A percentile compares a stretch with the other conserved stretches of the same genome.
phyloP scores from a whole-genome alignment of 2,797 vertebrate genomes.

The Pangasius larnaudii region DNA sequence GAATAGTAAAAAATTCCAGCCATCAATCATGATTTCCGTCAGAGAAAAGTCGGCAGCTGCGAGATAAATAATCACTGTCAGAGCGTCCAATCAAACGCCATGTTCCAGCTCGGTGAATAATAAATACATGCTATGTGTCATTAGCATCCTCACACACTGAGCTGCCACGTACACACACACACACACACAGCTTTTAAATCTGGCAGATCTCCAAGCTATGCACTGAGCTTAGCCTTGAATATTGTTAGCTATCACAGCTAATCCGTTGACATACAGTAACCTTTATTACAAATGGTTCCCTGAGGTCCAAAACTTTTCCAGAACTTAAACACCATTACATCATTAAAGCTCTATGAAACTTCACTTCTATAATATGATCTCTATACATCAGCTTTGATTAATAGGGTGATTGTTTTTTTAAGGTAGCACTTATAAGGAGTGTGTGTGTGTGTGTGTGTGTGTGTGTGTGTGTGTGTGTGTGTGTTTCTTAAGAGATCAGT shows the following conservation, averaged over 20 bases:
- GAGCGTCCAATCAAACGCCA: conserved; percentile 31
- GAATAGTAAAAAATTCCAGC: conserved; percentile 22
- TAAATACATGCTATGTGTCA: conserved; percentile 30
- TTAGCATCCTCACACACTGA: conserved; percentile 41
- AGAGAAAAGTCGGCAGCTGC: conserved; percentile 36
- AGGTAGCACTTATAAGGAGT: background rate
- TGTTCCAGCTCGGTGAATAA: conserved; percentile 39
- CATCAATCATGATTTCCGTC: conserved; percentile 55
- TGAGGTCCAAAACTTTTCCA: background rate
- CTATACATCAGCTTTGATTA: conserved; percentile 1
- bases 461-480: background rate
- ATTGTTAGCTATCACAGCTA: background rate
- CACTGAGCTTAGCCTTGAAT: background rate
- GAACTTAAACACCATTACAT: background rate
- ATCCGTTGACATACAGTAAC: background rate
- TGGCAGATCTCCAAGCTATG: conserved; percentile 13
- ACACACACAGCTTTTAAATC: conserved; percentile 10
- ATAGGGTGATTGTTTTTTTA: background rate
- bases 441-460: background rate
- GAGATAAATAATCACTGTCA: conserved; percentile 49
- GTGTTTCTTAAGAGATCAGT: background rate
- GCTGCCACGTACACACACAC: conserved; percentile 33
- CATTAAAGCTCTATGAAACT: background rate
- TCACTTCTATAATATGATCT: background rate
- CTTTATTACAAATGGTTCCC: background rate